Evolutionary conservation across 2,113 vertebrate genomes (phyloP).

Genomic region (Apteryx mantelli): DNA sequence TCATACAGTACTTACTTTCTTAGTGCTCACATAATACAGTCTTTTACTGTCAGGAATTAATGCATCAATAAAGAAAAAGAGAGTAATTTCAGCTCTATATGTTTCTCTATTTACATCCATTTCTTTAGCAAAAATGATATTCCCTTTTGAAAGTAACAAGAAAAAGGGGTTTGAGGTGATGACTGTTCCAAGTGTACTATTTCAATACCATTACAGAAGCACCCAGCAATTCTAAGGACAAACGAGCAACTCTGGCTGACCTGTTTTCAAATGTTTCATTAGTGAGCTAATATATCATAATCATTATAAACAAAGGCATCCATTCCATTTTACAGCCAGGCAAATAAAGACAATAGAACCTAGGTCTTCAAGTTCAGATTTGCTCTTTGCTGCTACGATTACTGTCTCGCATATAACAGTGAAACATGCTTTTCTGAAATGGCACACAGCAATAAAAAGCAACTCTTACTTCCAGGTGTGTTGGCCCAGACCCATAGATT

Average conservation of each 20-base stretch:
- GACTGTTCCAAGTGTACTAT: neutral
- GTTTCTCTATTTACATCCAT: slow-evolving; percentile 10
- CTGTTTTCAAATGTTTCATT: neutral
- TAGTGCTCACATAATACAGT: neutral
- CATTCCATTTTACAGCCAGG: neutral
- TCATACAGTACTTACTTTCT: neutral
- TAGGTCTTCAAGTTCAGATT: neutral
- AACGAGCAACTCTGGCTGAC: neutral
- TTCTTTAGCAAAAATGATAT: slow-evolving; percentile 2
- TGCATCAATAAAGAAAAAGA: neutral
- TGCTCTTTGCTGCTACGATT: neutral
- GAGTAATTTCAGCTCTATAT: slow-evolving; percentile 1
- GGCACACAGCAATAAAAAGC: neutral
- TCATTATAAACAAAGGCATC: neutral
- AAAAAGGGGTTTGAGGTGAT: neutral
- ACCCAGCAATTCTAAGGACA: neutral
- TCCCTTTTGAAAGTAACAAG: neutral
- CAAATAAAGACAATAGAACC: neutral
- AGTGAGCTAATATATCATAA: neutral
- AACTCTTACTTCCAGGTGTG: neutral
- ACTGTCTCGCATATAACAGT: neutral
- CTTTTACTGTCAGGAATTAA: slow-evolving; percentile 29
- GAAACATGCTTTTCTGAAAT: neutral
- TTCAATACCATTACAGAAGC: neutral
- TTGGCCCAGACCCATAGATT: neutral